Evolutionary conservation across 1,140 invertebrate species (phyloP).

Genomic region (Drosophila saltans): DNA sequence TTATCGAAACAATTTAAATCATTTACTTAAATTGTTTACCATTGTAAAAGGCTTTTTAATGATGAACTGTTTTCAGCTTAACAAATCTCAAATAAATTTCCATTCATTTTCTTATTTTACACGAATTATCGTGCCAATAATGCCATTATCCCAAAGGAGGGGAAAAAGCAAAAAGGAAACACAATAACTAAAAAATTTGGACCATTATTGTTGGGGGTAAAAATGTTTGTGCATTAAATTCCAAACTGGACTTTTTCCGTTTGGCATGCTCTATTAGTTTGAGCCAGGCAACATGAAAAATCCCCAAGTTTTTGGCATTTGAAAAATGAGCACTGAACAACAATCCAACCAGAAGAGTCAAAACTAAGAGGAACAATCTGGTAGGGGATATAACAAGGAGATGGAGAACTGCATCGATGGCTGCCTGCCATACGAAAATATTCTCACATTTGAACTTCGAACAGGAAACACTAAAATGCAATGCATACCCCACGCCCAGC

Average conservation of each 20-base stretch:
- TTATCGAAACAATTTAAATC: too few species aligned
- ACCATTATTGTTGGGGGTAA: constrained; percentile 39
- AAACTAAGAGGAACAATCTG: neutral
- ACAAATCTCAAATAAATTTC: too few species aligned
- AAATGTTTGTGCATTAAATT: constrained; percentile 56
- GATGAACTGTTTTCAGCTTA: too few species aligned
- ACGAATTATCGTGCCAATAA: too few species aligned
- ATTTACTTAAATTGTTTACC: too few species aligned
- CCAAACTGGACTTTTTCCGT: constrained; percentile 35
- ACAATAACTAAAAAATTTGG: constrained; percentile 11
- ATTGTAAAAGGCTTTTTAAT: too few species aligned
- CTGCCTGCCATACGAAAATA: constrained; percentile 65
- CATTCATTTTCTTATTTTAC: too few species aligned
- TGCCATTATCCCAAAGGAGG: too few species aligned
- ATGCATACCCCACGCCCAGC: constrained; percentile 11
- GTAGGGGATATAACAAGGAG: too few species aligned
- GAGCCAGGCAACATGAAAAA: constrained; percentile 39
- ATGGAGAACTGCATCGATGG: constrained; percentile 24
- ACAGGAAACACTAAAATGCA: constrained; percentile 80
- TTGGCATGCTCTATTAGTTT: constrained; percentile 71
- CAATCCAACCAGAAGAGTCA: constrained; percentile 2
- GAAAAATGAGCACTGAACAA: constrained; percentile 66
- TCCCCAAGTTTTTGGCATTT: constrained; percentile 66
- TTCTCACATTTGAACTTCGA: constrained; percentile 81
- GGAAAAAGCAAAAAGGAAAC: neutral